Percentiles rank a stretch among this genome's conserved stretches.
Conservation (phyloP, 2,113 vertebrate genomes). For the Anguilla japonica region DNA sequence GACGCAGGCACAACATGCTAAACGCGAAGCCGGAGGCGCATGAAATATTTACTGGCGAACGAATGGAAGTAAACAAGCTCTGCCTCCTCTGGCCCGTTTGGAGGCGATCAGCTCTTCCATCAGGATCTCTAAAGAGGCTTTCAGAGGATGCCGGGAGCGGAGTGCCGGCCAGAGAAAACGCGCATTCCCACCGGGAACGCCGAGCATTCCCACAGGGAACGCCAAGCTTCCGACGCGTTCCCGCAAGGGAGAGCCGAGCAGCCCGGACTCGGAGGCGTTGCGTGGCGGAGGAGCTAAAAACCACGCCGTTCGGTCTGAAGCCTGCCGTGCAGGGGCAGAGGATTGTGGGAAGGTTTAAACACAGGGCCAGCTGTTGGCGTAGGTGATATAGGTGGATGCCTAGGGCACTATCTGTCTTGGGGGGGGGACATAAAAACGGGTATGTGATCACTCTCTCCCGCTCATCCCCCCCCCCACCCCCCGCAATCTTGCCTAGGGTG, state of each 20-base stretch:
- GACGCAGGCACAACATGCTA: conserved; percentile 41
- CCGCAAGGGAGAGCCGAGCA: no score
- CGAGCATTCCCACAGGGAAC: no score
- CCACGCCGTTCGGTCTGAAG: neutral
- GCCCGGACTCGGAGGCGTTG: no score
- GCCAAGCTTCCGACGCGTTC: no score
- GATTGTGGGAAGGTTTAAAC: conserved; percentile 19
- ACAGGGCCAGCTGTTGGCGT: neutral
- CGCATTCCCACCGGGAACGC: no score
- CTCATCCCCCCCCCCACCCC: no score
- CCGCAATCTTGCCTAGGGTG: no score
- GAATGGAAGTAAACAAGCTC: conserved; percentile 63
- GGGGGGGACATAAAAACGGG: no score
- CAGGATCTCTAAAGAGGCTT: conserved; percentile 59
- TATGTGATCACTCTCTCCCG: no score
- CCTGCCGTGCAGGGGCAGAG: neutral
- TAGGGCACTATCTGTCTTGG: no score
- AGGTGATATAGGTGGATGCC: neutral
- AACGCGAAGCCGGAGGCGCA: conserved; percentile 48
- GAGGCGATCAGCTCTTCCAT: conserved; percentile 60
- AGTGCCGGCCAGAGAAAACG: conserved; percentile 22
- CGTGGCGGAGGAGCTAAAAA: neutral
- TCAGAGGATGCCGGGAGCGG: conserved; percentile 4
- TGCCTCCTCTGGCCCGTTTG: conserved; percentile 35
- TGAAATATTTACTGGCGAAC: conserved; percentile 67